Base-by-base conservation (phyloP, 92 coral and sea anemone species). In the Zoanthus solanderi region DNA sequence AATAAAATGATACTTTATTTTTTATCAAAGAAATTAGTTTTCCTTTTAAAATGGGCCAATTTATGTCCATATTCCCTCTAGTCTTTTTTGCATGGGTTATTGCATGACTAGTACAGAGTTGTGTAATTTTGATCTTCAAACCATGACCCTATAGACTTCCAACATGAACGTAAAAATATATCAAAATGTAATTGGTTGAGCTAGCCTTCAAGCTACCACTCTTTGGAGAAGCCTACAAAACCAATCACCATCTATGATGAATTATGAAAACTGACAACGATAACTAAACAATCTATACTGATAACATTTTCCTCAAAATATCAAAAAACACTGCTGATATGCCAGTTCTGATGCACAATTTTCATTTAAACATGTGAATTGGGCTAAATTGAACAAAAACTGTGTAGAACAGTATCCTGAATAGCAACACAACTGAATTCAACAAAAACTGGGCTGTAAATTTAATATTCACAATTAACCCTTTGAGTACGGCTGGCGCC, bases 101-200 rank as follows among this genome's bases (percentile, higher is more conserved):
- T 71, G 48, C 76, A 32, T 34, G 76, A 71, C 76, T 71, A 71
- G 76, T 71, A 71, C 76, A 71, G 18, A 71, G 76, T 71, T 71
- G 76, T 71, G 52, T 71, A 71, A 71, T 18, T 71, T 71, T 71
- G 76, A 71, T 71, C 76, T 71, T 71, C 78, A 73, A 74, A 74
- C 31, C 68, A 61, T 61, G 68, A 61, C 68, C 68, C 68, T 60
- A 60, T 61, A 61, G 69, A 61, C 29, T 61, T 61, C 10, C 69
- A 61, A 61, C 69, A 61, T 61, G 69, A 61, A 61, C n/a, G 69
- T 61, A 61, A 32, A 6, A 61, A 61, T 61, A 61, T 61, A 61
- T 61, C 29, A 61, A 61, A 61, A 61, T 61, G 69, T 16, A 61
- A 61, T 61, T 61, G 32, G 69, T 61, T 61, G 31, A 61, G 69